Evolutionary conservation across 2,113 vertebrate species (phyloP).

Genomic region (Lagopus leucura): DNA sequence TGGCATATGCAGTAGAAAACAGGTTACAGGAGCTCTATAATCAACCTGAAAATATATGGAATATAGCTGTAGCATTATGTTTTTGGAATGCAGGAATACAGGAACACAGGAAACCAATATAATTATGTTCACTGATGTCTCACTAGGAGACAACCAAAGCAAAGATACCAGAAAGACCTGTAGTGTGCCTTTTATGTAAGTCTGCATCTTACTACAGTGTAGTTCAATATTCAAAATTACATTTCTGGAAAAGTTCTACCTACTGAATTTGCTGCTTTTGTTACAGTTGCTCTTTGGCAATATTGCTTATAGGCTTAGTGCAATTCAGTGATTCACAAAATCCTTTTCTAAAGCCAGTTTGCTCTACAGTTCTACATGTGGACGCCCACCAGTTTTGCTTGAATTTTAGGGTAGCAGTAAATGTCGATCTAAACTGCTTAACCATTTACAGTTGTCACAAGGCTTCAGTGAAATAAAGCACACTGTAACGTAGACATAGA

Average conservation of each 20-base stretch:
- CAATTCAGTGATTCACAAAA: background rate
- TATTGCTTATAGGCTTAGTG: background rate
- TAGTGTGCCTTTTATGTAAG: background rate
- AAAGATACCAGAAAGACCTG: background rate
- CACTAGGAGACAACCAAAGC: background rate
- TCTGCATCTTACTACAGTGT: background rate
- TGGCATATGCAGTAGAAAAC: background rate
- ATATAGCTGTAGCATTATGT: background rate
- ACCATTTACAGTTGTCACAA: background rate
- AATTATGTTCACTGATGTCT: background rate
- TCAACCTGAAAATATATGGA: background rate
- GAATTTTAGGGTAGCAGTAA: background rate
- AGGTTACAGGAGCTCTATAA: background rate
- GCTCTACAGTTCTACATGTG: background rate
- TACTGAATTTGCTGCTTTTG: background rate
- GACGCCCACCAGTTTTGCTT: background rate
- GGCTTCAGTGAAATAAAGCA: background rate
- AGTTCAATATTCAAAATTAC: background rate
- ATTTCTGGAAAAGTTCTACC: background rate
- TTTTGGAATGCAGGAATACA: background rate
- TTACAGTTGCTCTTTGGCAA: background rate
- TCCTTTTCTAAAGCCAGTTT: background rate
- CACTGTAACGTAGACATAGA: background rate
- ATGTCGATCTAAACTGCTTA: background rate
- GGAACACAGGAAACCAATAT: background rate